These are phyloP conservation scores for Otus scops DNA, from an alignment of 2,797 vertebrate genomes.

Conservation along the genomic window DNA sequence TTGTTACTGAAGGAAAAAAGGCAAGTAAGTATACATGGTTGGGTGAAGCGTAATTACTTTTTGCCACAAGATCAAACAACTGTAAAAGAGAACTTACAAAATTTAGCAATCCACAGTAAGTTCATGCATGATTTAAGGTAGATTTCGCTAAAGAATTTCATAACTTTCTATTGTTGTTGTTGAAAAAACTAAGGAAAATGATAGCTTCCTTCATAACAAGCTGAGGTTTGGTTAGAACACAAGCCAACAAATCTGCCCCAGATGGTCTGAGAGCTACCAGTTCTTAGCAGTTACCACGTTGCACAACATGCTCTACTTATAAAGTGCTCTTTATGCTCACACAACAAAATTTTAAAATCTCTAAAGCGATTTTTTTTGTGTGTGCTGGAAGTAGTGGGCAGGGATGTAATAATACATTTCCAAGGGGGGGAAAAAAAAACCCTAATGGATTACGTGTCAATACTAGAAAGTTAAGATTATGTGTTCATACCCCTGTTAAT, in stretches of 20 bases:
- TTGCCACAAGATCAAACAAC: neutral
- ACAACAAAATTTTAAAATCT: neutral
- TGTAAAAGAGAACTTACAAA: neutral
- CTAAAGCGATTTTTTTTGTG: neutral
- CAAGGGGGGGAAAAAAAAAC: neutral
- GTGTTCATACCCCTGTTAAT: neutral
- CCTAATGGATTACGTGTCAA: neutral
- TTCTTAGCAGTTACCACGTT: neutral
- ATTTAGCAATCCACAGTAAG: neutral
- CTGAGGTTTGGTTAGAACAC: neutral
- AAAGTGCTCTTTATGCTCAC: neutral
- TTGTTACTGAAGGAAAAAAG: neutral
- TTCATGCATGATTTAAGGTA: neutral
- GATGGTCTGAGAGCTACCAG: neutral
- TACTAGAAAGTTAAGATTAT: conserved; percentile 28
- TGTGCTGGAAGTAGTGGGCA: neutral
- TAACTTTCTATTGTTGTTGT: neutral
- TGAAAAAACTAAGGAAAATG: neutral
- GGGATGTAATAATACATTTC: neutral
- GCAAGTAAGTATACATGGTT: neutral
- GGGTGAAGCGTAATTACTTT: conserved; percentile 15
- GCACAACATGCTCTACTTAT: neutral
- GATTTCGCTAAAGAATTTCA: neutral
- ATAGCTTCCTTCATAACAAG: neutral
- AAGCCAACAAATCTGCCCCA: neutral